Conservation (phyloP, 2,797 vertebrate genomes). For the Scolopax bukidnonensis region DNA sequence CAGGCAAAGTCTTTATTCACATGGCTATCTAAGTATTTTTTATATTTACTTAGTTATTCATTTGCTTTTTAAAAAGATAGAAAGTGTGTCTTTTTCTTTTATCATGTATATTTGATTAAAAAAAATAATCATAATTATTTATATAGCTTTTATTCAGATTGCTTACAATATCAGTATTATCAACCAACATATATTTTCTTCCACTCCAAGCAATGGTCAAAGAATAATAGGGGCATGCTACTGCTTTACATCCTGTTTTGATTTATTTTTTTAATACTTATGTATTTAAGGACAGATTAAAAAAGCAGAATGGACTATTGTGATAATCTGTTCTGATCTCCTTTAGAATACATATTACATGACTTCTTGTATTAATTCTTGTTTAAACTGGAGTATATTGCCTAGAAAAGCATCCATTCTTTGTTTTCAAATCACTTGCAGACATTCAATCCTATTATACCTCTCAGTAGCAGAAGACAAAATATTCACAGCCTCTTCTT, state of each 20-base stretch:
- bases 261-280: conserved; percentile 54
- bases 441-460: conserved; percentile 29
- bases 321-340: conserved; percentile 65
- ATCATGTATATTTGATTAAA: background rate
- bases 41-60: background rate
- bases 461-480: background rate
- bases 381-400: conserved; percentile 43
- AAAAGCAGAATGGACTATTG: conserved; percentile 29
- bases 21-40: background rate
- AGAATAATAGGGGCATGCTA: background rate
- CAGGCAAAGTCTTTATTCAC: background rate
- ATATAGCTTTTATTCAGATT: background rate
- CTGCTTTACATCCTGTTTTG: conserved; percentile 2
- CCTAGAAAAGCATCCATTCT: conserved; percentile 18
- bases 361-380: conserved; percentile 51
- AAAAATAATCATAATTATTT: background rate
- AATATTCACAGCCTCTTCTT: background rate
- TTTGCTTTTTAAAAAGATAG: background rate
- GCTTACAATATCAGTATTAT: background rate
- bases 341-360: conserved; percentile 55
- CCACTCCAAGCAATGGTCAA: background rate
- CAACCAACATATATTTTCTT: background rate
- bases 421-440: conserved; percentile 40
- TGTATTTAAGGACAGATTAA: conserved; percentile 37
- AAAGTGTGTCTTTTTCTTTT: background rate